Evolutionary conservation across 2,113 vertebrate species (phyloP).

Genomic region (Proteles cristata): DNA sequence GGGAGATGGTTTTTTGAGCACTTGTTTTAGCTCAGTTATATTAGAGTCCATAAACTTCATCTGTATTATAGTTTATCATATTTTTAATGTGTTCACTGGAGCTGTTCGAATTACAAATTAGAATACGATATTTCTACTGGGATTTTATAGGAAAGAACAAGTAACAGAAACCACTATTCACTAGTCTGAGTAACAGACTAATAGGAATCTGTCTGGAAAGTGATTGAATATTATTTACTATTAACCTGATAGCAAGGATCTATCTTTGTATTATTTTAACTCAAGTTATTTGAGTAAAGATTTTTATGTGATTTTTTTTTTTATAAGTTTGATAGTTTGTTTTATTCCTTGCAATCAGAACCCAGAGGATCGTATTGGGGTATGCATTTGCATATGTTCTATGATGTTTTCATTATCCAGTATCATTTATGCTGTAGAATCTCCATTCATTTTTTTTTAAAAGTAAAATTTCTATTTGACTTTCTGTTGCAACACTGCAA

Average conservation of each 20-base stretch:
- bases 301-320: slow-evolving; percentile 60
- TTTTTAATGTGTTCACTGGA: slow-evolving; percentile 25
- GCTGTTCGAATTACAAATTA: slow-evolving; percentile 16
- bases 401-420: slow-evolving; percentile 66
- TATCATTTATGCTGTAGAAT: slow-evolving; percentile 74
- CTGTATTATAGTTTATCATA: slow-evolving; percentile 2
- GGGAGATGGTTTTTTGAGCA: neutral
- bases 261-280: slow-evolving; percentile 41
- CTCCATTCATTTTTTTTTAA: slow-evolving; percentile 71
- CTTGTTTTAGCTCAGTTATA: neutral
- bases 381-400: slow-evolving; percentile 72
- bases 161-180: neutral
- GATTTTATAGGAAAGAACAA: slow-evolving; percentile 55
- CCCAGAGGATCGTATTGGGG: slow-evolving; percentile 71
- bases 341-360: slow-evolving; percentile 81
- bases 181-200: neutral
- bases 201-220: slow-evolving; percentile 31
- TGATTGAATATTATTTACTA: slow-evolving; percentile 38
- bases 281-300: slow-evolving; percentile 56
- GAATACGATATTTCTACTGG: neutral
- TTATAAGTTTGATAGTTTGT: slow-evolving; percentile 78
- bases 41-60: slow-evolving; percentile 53
- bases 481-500: slow-evolving; percentile 55
- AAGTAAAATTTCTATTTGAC: slow-evolving; percentile 67
- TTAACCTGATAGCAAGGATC: slow-evolving; percentile 50